Evolutionary conservation across 2,113 vertebrate genomes (phyloP).

Genomic region (Artemisiospiza belli): DNA sequence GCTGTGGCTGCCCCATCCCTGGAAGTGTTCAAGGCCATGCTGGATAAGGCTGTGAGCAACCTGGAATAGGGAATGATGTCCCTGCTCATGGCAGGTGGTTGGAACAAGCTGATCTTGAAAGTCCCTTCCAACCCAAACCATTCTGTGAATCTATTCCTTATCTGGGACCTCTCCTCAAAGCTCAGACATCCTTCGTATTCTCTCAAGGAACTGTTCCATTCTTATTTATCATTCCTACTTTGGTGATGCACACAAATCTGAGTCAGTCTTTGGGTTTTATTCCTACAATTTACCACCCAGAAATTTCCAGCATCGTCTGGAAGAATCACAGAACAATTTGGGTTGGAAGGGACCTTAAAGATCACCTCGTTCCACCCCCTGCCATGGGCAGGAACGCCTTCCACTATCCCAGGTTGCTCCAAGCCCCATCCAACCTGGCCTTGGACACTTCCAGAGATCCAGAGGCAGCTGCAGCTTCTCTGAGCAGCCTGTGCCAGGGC

Average conservation of each 20-base stretch:
- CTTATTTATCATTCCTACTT: not conserved
- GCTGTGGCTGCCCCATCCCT: not conserved
- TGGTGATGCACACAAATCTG: not conserved
- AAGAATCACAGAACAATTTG: not conserved
- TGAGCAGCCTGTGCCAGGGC: fast-evolving
- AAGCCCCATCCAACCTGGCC: fast-evolving
- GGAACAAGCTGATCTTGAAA: not conserved
- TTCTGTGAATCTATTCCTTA: not conserved
- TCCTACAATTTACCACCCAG: not conserved
- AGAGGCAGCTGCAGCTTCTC: not conserved
- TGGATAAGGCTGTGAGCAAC: not conserved
- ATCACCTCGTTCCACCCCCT: fast-evolving
- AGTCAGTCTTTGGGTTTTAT: fast-evolving
- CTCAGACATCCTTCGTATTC: not conserved
- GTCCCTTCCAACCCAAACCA: not conserved
- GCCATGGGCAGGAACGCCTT: not conserved
- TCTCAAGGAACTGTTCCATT: not conserved
- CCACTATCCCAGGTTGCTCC: not conserved
- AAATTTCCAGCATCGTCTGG: not conserved
- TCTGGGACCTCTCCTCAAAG: not conserved
- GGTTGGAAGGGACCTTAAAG: not conserved
- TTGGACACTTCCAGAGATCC: not conserved
- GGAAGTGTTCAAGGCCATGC: not conserved
- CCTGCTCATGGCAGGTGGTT: fast-evolving
- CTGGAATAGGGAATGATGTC: not conserved